These are phyloP conservation scores for Sinopyrophorus schimmeli DNA, from an alignment of 2,888 invertebrate genomes.

Conservation along the genomic window DNA sequence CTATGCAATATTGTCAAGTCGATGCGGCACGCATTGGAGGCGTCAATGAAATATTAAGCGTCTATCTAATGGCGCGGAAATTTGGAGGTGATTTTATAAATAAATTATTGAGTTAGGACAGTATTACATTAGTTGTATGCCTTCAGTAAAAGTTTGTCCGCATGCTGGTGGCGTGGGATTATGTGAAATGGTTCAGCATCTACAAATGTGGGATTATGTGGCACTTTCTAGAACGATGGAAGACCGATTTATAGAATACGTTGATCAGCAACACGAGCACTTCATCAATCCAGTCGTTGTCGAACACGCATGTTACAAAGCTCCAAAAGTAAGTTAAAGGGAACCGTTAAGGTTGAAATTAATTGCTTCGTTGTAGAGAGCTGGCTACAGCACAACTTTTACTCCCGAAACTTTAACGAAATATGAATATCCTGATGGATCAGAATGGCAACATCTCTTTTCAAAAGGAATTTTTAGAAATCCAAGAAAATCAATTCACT, in stretches of 20 bases:
- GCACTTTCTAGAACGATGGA: constrained; percentile 71
- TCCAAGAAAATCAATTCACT: too few relatives aligned
- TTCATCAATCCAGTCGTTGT: constrained; percentile 75
- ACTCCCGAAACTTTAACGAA: constrained; percentile 67
- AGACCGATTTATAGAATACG: constrained; percentile 79
- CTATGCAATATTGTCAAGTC: constrained; percentile 86
- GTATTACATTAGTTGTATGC: constrained; percentile 1
- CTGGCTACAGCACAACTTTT: constrained; percentile 85
- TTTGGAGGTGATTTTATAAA: constrained; percentile 63
- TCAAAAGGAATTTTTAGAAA: constrained; percentile 62
- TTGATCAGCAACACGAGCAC: constrained; percentile 90
- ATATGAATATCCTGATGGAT: constrained; percentile 78
- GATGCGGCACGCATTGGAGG: constrained; percentile 88
- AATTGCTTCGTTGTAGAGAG: constrained; percentile 55
- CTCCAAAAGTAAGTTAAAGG: constrained; percentile 75
- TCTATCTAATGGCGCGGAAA: constrained; percentile 88
- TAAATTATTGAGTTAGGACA: constrained; percentile 7
- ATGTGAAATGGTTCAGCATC: constrained; percentile 92
- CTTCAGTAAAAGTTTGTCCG: constrained; percentile 87
- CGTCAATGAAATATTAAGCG: constrained; percentile 83
- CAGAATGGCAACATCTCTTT: constrained; percentile 73
- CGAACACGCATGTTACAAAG: constrained; percentile 70
- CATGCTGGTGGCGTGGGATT: constrained; percentile 95
- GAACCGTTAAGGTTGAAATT: neutral
- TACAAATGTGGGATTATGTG: constrained; percentile 87